Percentiles rank a stretch among this genome's conserved stretches.
phyloP scores from a whole-genome alignment of 2,888 invertebrate genomes.

The Lasioglossum lativentre region DNA sequence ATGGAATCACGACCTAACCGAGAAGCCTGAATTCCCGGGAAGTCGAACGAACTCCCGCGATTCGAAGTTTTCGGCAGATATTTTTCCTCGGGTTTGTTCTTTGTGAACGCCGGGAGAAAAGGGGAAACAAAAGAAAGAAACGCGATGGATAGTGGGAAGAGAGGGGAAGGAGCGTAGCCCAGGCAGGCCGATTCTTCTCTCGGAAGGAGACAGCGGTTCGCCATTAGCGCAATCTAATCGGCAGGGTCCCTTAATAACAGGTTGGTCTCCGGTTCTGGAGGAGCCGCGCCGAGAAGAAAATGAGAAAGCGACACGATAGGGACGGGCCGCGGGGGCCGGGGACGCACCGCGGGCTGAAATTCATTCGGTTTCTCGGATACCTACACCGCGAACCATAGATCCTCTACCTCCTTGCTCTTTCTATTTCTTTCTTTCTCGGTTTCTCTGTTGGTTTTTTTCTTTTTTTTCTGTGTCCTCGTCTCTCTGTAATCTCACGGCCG shows the following conservation, averaged over 20 bases:
- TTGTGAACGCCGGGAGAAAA: too few relatives aligned
- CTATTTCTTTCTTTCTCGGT: background rate
- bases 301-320: slow-evolving; percentile 39
- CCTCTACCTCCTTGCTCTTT: slow-evolving; percentile 63
- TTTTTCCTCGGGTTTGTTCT: background rate
- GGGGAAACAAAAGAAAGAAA: slow-evolving; percentile 2
- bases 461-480: background rate
- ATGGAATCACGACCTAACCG: slow-evolving; percentile 56
- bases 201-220: slow-evolving; percentile 79
- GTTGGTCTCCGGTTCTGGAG: slow-evolving; percentile 73
- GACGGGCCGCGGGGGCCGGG: slow-evolving; percentile 28
- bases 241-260: slow-evolving; percentile 81
- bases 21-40: background rate
- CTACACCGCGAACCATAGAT: slow-evolving; percentile 48
- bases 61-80: slow-evolving; percentile 14
- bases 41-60: background rate
- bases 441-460: background rate
- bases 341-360: slow-evolving; percentile 66
- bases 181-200: slow-evolving; percentile 64
- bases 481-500: slow-evolving; percentile 73
- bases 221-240: slow-evolving; percentile 83
- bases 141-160: background rate
- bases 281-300: slow-evolving; percentile 58
- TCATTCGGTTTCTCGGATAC: slow-evolving; percentile 75
- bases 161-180: slow-evolving; percentile 18